Evolutionary conservation across 37 sponge, comb jelly and placozoan genomes (phyloP).

Genomic region (Cliona cf. orientalis): DNA sequence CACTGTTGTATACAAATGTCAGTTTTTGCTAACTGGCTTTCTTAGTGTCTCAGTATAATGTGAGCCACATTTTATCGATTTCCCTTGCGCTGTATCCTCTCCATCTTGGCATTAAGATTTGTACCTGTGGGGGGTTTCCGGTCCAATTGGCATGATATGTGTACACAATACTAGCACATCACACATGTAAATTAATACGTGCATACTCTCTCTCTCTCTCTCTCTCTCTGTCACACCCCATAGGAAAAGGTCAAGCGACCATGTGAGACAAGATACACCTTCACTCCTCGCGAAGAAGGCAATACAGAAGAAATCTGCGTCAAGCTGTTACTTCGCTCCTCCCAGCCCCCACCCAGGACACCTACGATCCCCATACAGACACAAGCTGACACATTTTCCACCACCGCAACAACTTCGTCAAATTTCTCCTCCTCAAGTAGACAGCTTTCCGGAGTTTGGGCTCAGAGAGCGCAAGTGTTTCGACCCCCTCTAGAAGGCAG

Average conservation of each 20-base stretch:
- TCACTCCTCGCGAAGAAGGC: conserved; percentile 23
- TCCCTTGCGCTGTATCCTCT: no score
- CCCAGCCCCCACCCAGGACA: not conserved
- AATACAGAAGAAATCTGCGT: conserved; percentile 30
- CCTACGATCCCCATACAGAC: not conserved
- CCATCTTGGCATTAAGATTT: no score
- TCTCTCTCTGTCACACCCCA: not conserved
- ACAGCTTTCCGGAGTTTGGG: conserved; percentile 33
- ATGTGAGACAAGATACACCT: conserved; percentile 36
- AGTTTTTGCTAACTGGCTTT: not conserved
- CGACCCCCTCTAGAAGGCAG: not conserved
- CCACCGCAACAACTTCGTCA: not conserved
- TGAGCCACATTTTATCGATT: not conserved
- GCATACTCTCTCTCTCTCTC: conserved; percentile 17
- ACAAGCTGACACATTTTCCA: no score
- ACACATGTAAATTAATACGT: conserved; percentile 6
- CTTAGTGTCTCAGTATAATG: not conserved
- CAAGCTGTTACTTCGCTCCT: not conserved
- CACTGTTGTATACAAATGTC: no score
- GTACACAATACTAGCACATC: not conserved
- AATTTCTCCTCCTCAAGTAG: not conserved
- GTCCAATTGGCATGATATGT: no score
- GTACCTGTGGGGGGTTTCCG: no score
- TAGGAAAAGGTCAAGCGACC: conserved; percentile 66
- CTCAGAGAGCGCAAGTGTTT: not conserved